Percentiles rank a stretch among this genome's conserved stretches.
These are phyloP conservation scores for Neotoxoptera formosana DNA, from an alignment of 1,140 invertebrate genomes.

Conservation along the genomic window DNA sequence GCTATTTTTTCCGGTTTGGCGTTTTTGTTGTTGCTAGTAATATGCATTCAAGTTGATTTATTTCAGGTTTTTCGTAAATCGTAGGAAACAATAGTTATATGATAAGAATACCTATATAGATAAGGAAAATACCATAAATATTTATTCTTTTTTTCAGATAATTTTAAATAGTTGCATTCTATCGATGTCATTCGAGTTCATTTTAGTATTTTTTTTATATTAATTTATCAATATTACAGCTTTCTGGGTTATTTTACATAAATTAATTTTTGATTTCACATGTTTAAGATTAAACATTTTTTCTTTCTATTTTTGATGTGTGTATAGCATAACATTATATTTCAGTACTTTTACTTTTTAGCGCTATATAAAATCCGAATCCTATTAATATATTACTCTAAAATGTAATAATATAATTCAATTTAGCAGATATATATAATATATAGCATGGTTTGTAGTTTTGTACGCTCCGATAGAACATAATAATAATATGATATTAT, in stretches of 20 bases:
- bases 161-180: neutral
- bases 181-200: neutral
- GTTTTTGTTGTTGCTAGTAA: neutral
- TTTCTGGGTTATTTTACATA: too few relatives aligned
- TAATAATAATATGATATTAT: too few relatives aligned
- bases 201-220: neutral
- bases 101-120: neutral
- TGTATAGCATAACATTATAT: neutral
- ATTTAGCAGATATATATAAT: neutral
- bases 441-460: neutral
- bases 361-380: neutral
- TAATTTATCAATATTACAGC: neutral
- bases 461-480: neutral
- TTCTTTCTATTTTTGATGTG: neutral
- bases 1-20: neutral
- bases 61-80: neutral
- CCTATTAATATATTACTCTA: neutral
- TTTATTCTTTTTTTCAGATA: neutral
- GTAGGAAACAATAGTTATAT: neutral
- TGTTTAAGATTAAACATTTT: neutral
- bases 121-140: neutral
- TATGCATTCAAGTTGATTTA: neutral
- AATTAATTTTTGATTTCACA: neutral
- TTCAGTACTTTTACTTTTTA: neutral
- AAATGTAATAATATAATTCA: neutral